These are phyloP conservation scores for Hyaena hyaena DNA, from an alignment of 2,113 vertebrate species.

Conservation along the genomic window DNA sequence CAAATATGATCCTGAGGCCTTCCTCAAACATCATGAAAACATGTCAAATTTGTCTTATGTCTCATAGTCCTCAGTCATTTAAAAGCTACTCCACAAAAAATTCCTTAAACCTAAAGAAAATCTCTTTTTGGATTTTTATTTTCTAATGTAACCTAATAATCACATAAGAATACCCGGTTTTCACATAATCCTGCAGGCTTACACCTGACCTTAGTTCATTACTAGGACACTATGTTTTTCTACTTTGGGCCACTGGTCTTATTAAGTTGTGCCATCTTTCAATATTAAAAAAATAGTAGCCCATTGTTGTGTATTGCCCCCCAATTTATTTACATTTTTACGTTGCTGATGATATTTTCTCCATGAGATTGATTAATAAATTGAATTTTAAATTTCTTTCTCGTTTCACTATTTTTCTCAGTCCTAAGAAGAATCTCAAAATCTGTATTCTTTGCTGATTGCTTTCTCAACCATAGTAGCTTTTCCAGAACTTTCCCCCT, in stretches of 20 bases:
- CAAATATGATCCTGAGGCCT: neutral
- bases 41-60: neutral
- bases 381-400: neutral
- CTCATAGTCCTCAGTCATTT: neutral
- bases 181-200: neutral
- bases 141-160: neutral
- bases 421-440: neutral
- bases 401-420: neutral
- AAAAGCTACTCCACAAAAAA: neutral
- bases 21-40: neutral
- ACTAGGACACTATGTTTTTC: neutral
- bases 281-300: neutral
- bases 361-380: neutral
- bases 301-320: neutral
- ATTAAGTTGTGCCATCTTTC: neutral
- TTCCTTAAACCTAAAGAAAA: neutral
- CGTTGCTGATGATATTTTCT: neutral
- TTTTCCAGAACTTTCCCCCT: neutral
- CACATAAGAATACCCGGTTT: neutral
- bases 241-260: neutral
- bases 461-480: neutral
- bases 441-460: neutral
- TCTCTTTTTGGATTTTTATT: neutral
- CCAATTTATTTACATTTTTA: neutral
- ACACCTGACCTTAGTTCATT: neutral